Percentiles rank a stretch among this genome's conserved stretches.
Conservation (phyloP, 2,797 vertebrate genomes). For the Percopsis omiscomaycus region DNA sequence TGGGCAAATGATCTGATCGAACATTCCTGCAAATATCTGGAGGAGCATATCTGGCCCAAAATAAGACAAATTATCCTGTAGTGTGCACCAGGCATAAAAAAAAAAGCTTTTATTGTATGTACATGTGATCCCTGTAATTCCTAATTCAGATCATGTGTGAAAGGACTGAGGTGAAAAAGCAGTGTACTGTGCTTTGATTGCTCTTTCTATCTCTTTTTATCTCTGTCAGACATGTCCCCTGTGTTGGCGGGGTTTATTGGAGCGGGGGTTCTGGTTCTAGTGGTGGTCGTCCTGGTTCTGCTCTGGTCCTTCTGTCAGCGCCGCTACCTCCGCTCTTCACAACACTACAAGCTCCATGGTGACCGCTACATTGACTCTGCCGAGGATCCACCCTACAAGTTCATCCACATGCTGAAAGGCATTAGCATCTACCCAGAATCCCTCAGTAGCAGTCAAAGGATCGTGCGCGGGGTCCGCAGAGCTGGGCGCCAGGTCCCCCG, state of each 20-base stretch:
- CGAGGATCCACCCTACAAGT: constrained; percentile 84
- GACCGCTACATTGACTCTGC: constrained; percentile 72
- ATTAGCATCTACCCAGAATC: constrained; percentile 97
- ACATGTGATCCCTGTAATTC: no score
- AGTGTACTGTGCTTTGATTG: not conserved
- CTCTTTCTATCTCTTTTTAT: not conserved
- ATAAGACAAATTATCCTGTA: no score
- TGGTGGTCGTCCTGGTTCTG: constrained; percentile 85
- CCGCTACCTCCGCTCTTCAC: constrained; percentile 80
- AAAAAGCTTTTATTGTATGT: no score
- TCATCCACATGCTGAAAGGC: constrained; percentile 98
- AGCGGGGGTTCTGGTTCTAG: constrained; percentile 88
- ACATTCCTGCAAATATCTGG: no score
- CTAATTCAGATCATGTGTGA: not conserved
- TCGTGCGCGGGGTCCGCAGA: constrained; percentile 75
- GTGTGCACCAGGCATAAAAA: no score
- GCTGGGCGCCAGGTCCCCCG: constrained; percentile 41
- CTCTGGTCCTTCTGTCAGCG: constrained; percentile 94
- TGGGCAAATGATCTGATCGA: no score
- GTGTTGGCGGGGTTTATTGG: constrained; percentile 93
- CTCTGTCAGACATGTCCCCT: constrained; percentile 87
- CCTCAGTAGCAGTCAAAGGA: constrained; percentile 89
- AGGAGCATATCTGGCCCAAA: no score
- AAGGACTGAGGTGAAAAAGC: not conserved
- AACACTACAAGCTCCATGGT: constrained; percentile 81